Percentiles rank a stretch among this genome's conserved stretches.
Evolutionary conservation across 2,888 invertebrate species (phyloP).

Genomic region (Neoaliturus tenellus): DNA sequence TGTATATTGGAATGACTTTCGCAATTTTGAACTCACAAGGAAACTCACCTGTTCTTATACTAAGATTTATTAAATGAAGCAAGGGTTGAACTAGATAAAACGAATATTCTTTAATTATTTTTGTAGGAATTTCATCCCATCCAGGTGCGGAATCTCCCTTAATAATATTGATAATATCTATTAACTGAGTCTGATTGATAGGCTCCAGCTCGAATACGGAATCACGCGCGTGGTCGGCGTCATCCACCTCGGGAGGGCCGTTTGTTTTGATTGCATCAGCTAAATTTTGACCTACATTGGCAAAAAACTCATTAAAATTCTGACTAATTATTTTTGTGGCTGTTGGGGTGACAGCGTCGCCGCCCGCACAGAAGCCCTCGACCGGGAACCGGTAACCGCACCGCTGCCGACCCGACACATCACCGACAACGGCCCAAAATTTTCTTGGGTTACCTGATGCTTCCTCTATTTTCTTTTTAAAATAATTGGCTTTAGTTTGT

Average conservation of each 20-base stretch:
- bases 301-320: background rate
- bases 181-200: no score
- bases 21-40: no score
- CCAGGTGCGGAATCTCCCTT: no score
- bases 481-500: constrained; percentile 20
- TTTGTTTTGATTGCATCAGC: background rate
- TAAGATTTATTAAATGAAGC: no score
- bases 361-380: background rate
- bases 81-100: no score
- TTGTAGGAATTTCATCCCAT: no score
- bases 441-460: background rate
- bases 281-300: background rate
- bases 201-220: background rate
- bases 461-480: constrained; percentile 20
- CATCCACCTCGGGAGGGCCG: background rate
- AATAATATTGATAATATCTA: no score
- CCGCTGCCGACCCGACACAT: background rate
- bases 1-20: no score
- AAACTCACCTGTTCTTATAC: no score
- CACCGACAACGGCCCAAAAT: background rate
- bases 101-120: no score
- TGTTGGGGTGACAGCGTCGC: background rate
- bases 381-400: background rate
- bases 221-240: background rate
- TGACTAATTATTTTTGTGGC: background rate